Evolutionary conservation across 1,140 invertebrate genomes (phyloP).

Genomic region (Monochamus saltuarius): DNA sequence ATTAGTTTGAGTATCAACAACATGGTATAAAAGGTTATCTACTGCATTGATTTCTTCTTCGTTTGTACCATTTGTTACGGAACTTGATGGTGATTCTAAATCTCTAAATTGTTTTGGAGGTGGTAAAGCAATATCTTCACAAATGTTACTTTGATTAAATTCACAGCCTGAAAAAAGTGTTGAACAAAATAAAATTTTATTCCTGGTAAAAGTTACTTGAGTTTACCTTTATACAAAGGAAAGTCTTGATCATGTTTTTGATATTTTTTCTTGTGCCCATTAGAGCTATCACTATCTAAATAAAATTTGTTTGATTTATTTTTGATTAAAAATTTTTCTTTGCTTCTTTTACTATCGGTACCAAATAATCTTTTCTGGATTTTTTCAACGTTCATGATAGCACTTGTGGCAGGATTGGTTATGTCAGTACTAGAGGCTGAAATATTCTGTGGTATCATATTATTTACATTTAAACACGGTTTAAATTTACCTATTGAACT

Average conservation of each 20-base stretch:
- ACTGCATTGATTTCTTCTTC: slow-evolving; percentile 55
- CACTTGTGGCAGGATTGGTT: slow-evolving; percentile 33
- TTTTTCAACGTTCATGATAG: slow-evolving; percentile 34
- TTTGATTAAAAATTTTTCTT: slow-evolving; percentile 20
- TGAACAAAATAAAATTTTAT: not conserved
- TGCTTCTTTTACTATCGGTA: slow-evolving; percentile 29
- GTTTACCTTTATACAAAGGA: slow-evolving; percentile 22
- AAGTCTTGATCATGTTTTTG: slow-evolving; percentile 13
- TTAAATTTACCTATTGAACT: slow-evolving; percentile 53
- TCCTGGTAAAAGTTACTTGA: not conserved
- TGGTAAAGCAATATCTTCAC: slow-evolving; percentile 66
- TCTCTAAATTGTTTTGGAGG: slow-evolving; percentile 85
- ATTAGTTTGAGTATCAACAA: slow-evolving; percentile 35
- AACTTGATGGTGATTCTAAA: slow-evolving; percentile 55
- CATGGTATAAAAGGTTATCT: slow-evolving; percentile 76
- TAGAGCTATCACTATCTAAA: slow-evolving; percentile 26
- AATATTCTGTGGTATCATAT: too few relatives aligned
- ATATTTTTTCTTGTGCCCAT: slow-evolving; percentile 12
- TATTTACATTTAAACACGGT: too few relatives aligned
- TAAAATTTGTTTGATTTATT: slow-evolving; percentile 30
- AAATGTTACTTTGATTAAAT: slow-evolving; percentile 36
- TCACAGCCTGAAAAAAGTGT: slow-evolving; percentile 38
- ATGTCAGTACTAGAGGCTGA: slow-evolving; percentile 38
- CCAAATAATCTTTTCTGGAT: slow-evolving; percentile 33
- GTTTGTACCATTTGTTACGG: slow-evolving; percentile 36